Evolutionary conservation across 1,140 invertebrate genomes (phyloP).

Genomic region (Coelopa frigida): DNA sequence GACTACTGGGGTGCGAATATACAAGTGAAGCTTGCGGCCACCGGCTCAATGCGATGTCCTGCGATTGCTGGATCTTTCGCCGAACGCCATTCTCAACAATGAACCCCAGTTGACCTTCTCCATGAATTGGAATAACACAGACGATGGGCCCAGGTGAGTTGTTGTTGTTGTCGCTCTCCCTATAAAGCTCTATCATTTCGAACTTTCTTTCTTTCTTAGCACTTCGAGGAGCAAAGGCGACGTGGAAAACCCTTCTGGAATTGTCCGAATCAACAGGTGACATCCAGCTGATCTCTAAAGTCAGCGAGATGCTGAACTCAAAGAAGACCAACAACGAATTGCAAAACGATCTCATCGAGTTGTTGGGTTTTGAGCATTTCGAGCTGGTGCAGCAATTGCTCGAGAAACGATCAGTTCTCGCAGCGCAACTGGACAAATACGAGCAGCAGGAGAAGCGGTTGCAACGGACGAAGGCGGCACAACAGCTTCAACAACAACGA

Average conservation of each 20-base stretch:
- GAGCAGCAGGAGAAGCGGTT: slow-evolving; percentile 33
- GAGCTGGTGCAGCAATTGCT: slow-evolving; percentile 75
- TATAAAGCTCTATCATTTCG: too few species aligned
- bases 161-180: too few species aligned
- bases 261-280: slow-evolving; percentile 48
- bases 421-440: slow-evolving; percentile 45
- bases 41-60: neutral
- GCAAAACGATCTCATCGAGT: slow-evolving; percentile 81
- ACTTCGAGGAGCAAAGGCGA: too few species aligned
- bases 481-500: slow-evolving; percentile 11
- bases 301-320: slow-evolving; percentile 57
- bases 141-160: too few species aligned
- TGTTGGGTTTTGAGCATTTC: slow-evolving; percentile 77
- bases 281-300: slow-evolving; percentile 53
- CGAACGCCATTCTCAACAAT: slow-evolving; percentile 2
- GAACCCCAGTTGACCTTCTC: slow-evolving; percentile 16
- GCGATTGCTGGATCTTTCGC: slow-evolving; percentile 9
- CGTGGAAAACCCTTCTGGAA: slow-evolving; percentile 35
- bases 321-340: slow-evolving; percentile 62
- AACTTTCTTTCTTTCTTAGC: too few species aligned
- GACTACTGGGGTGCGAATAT: slow-evolving; percentile 34
- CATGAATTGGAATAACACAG: slow-evolving; percentile 42
- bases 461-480: slow-evolving; percentile 23
- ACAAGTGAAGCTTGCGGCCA: slow-evolving; percentile 15
- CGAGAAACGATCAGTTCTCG: slow-evolving; percentile 58